These are phyloP conservation scores for Chelidonichthys spinosus DNA, from an alignment of 2,797 vertebrate genomes.

Conservation along the genomic window DNA sequence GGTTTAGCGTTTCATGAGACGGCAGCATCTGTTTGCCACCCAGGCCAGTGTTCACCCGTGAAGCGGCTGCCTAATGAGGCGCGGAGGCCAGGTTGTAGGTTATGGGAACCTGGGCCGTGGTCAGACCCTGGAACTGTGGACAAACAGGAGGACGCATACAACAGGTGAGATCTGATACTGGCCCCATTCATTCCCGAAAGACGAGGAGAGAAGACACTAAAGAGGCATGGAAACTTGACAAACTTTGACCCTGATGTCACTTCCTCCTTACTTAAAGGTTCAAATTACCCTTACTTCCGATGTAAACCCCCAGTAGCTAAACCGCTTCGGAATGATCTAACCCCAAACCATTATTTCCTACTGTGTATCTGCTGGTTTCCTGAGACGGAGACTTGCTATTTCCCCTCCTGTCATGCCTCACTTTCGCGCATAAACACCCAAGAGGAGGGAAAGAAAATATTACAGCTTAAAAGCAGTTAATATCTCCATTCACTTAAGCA, in stretches of 20 bases:
- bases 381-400: constrained; percentile 48
- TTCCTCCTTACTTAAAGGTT: constrained; percentile 59
- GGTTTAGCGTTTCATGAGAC: not conserved
- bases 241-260: constrained; percentile 55
- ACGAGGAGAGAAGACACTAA: constrained; percentile 27
- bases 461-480: constrained; percentile 50
- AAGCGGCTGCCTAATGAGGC: constrained; percentile 73
- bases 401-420: constrained; percentile 52
- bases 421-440: constrained; percentile 61
- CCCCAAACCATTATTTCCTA: constrained; percentile 56
- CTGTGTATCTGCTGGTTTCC: constrained; percentile 65
- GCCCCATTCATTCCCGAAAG: constrained; percentile 56
- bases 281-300: constrained; percentile 60
- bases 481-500: constrained; percentile 58
- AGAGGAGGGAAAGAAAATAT: constrained; percentile 51
- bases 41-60: constrained; percentile 50
- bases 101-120: constrained; percentile 72
- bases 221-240: constrained; percentile 62
- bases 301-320: constrained; percentile 40
- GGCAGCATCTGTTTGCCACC: constrained; percentile 31
- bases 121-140: constrained; percentile 74
- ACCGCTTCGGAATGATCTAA: constrained; percentile 50
- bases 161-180: constrained; percentile 75
- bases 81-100: constrained; percentile 64
- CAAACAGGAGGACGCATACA: constrained; percentile 67